Evolutionary conservation across 2,797 vertebrate species (phyloP).

Genomic region (Chaunax sp.): DNA sequence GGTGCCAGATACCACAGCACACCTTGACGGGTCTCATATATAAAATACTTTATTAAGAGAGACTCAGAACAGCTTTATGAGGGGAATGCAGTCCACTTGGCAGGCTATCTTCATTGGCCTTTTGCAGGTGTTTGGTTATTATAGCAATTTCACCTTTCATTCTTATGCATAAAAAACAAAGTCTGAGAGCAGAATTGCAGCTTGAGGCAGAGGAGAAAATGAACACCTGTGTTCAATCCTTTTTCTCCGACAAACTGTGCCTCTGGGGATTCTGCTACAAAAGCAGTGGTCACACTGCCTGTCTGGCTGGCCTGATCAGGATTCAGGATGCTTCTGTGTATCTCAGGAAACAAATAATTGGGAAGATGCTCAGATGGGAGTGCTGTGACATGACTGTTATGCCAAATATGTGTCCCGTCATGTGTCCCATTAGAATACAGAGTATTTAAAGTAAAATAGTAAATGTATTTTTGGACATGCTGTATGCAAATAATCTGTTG

Average conservation of each 20-base stretch:
- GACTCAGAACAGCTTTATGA: background rate
- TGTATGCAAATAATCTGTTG: background rate
- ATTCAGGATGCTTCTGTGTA: slow-evolving; percentile 28
- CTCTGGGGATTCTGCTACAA: slow-evolving; percentile 19
- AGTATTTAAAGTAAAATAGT: too few species aligned
- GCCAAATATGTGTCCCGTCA: too few species aligned
- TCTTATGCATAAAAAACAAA: too few species aligned
- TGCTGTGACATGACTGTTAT: slow-evolving; percentile 15
- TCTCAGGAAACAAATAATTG: background rate
- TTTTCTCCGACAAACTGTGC: slow-evolving; percentile 11
- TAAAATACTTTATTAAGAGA: too few species aligned
- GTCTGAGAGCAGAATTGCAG: background rate
- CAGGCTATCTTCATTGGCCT: background rate
- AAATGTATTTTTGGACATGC: background rate
- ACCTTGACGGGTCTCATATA: too few species aligned
- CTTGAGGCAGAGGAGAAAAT: background rate
- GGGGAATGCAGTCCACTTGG: background rate
- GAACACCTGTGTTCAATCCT: slow-evolving; percentile 16
- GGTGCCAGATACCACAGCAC: too few species aligned
- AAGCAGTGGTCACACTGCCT: background rate
- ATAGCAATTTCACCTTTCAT: too few species aligned
- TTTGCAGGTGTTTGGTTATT: too few species aligned
- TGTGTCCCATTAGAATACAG: too few species aligned
- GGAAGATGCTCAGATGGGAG: slow-evolving; percentile 5
- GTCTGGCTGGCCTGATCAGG: slow-evolving; percentile 3